Base-by-base conservation (phyloP, 30 jellyfish, hydroid and myxozoan genomes). In the Pelagia noctiluca region DNA sequence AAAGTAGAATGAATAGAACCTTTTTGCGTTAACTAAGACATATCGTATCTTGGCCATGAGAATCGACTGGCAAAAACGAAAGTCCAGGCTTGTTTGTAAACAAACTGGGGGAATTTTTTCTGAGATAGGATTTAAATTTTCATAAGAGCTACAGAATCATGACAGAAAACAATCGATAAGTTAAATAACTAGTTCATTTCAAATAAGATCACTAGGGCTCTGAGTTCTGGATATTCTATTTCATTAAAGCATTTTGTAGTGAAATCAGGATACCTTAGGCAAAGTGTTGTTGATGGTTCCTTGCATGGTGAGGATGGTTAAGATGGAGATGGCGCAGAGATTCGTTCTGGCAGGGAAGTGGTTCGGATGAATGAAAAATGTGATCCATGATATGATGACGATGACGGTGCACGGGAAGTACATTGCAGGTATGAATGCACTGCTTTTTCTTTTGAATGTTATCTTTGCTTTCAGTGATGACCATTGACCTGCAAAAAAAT, bases 301-400 rank as follows among this genome's bases (percentile, higher is more conserved):
- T 66, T 92, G 96, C 23, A 92, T 49, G 16, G 98, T 92, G 42
- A 92, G 82, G 29, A 92, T 85, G 22, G 98, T 92, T 26, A 92
- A 32, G 26, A 92, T 86, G 5, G 96, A 71, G 3, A 85, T 90
- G n/a, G 90, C 98, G 38, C 96, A 82, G 21, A 92, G 80, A 26
- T 86, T 78, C 31, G 98, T 92, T 35, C 98, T 80, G 38, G 98
- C 98, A 4, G 98, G 98, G 76, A 85, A 85, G 48, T 92, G 98
- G 22, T 78, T 87, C 23, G 98, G 95, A 35, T 81, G 92, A 2
- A 92, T 68, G 49, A 92, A 74, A 80, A 92, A 92, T 30, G 98
- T 92, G 22, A 92, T 86, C 98, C 98, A 92, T 1, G 98, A 85
- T 0, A 87, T 89, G 34, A 92, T 50, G 29, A 92, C 98, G 30